Base-by-base conservation (phyloP, 2,113 vertebrate genomes). In the Thymallus thymallus region DNA sequence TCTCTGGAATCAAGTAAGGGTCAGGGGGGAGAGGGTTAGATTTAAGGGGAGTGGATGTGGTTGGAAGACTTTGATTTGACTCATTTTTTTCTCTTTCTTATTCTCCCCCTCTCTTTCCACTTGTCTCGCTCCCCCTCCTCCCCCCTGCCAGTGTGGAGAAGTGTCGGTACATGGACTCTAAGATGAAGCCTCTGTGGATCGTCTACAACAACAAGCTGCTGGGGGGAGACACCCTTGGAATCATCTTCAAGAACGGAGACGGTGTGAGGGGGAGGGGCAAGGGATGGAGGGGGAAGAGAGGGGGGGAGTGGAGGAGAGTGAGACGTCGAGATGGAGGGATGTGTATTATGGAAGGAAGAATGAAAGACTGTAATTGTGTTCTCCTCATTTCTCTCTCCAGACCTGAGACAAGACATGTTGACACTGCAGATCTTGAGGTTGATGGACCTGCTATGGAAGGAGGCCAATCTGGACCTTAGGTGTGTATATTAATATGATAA, bases 131-230 rank as follows among this genome's bases (percentile, higher is more conserved):
- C 7, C 32, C 66, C 6, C 3, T 7, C 1, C 13, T 30, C 20
- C 12, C 3, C 56, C 32, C 3, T 20, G n/a, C 32, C 84, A 99
- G 97, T 83, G 93, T 99, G 89, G 96, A 99, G 76, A 97, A 91
- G 80, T 99, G 98, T 91, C 96, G 94, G 58, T 99, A 97, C 24
- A 99, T 99, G 98, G 97, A 99, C 91, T 99, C 98, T 14, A 99
- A 99, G 90, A 99, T 99, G 98, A 99, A 99, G 84, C 98, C 98
- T 12, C 91, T 99, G 3, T 99, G 98, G 97, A 94, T 99, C 41
- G 96, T 99, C 6, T 99, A 99, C 87, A 95, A 94, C 85, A 98
- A 96, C 87, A 96, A 96, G 88, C 94, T 96, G 78, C 92, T 97
- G 85, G 92, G 91, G 55, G 95, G 96, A 69, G 96, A 98, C 84